Evolutionary conservation across 2,888 invertebrate genomes (phyloP).

Genomic region (Eudemis profundana): DNA sequence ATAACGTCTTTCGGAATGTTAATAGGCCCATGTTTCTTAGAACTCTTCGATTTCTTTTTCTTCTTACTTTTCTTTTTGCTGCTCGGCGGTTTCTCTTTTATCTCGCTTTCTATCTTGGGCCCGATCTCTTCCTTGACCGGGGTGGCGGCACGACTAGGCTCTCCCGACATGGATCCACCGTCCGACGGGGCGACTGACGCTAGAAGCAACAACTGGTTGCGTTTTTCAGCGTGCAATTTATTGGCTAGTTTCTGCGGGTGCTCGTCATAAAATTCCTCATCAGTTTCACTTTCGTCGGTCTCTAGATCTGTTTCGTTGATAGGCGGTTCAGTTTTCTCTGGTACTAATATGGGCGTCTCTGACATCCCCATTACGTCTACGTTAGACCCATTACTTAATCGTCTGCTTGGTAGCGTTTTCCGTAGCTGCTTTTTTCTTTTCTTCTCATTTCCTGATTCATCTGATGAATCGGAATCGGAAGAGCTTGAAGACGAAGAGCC

Average conservation of each 20-base stretch:
- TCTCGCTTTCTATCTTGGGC: slow-evolving; percentile 68
- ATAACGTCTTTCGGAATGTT: slow-evolving; percentile 86
- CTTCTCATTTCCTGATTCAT: slow-evolving; percentile 73
- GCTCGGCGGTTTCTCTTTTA: slow-evolving; percentile 64
- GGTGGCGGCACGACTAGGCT: slow-evolving; percentile 87
- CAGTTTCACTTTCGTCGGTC: slow-evolving; percentile 93
- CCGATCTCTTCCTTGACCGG: slow-evolving; percentile 75
- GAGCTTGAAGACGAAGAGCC: slow-evolving; percentile 88
- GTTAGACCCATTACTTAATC: slow-evolving; percentile 80
- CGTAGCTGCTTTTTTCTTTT: slow-evolving; percentile 75
- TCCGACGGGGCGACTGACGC: slow-evolving; percentile 87
- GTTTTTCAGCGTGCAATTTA: slow-evolving; percentile 90
- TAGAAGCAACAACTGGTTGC: slow-evolving; percentile 87
- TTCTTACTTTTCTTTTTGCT: slow-evolving; percentile 89
- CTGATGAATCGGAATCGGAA: slow-evolving; percentile 79
- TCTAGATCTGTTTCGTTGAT: slow-evolving; percentile 93
- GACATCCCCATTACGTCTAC: slow-evolving; percentile 83
- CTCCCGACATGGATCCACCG: slow-evolving; percentile 84
- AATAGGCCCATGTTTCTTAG: slow-evolving; percentile 80
- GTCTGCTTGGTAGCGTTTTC: slow-evolving; percentile 69
- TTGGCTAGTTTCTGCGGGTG: slow-evolving; percentile 91
- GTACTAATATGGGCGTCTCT: slow-evolving; percentile 76
- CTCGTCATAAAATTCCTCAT: slow-evolving; percentile 95
- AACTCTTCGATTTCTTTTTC: slow-evolving; percentile 83
- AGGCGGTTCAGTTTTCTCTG: slow-evolving; percentile 84